Evolutionary conservation across 2,113 vertebrate species (phyloP), one percentile per base, ranked within the genome.

Genomic region (Emydocephalus ijimae): DNA sequence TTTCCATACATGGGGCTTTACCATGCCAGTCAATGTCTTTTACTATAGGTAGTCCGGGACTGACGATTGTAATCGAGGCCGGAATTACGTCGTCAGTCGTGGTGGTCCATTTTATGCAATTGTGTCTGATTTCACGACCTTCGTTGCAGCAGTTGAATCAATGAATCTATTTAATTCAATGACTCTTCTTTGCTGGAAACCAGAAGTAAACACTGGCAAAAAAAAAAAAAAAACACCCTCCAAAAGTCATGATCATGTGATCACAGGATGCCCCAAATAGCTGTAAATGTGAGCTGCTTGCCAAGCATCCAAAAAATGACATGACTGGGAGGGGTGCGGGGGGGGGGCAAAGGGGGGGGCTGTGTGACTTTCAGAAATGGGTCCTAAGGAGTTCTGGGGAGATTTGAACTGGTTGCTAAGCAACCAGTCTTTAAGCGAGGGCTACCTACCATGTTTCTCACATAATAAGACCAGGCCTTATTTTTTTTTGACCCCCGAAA

Each of bases 271-370:
- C 12, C 0, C 0, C 29, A 69, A 69, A 69, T n/a, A n/a, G 26
- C 29, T 69, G 61, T 69, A 69, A 69, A 69, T 15, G 11, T 64
- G 26, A 64, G 3, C 4, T 1, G 11, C 10, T 69, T 69, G 11
- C 29, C 61, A 69, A n/a, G 61, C 11, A 14, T n/a, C 61, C 61
- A 69, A 69, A 69, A 69, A 12, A n/a, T 14, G 61, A 69, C 12
- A 10, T 69, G 61, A 15, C 29, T 1, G 1, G 55, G 48, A 50
- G 7, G 18, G 20, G 0, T 1, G 55, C 18, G 39, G 39, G 39
- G 43, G 23, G 7, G 0, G 57, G 0, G 7, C 5, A 43, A 43
- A 43, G 3, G 43, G 43, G 11, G 11, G 29, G 3, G 11, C 1
- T 69, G 4, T 15, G 4, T 12, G 29, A n/a, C n/a, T 4, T n/a